phyloP scores from a whole-genome alignment of 2,797 vertebrate genomes.

The Hippocampus kuda region DNA sequence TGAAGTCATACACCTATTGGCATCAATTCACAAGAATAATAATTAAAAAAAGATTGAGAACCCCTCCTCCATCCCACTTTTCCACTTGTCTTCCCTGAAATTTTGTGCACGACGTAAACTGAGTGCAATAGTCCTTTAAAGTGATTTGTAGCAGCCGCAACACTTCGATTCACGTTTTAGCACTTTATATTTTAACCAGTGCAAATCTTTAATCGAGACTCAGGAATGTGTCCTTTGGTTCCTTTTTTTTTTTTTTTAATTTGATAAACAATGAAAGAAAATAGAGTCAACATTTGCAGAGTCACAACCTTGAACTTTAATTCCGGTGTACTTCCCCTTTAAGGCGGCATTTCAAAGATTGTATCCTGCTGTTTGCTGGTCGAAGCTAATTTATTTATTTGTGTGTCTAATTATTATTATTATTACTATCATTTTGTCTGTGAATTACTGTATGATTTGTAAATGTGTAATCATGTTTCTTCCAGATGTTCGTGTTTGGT shows the following conservation, averaged over 20 bases:
- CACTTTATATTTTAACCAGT: slow-evolving; percentile 40
- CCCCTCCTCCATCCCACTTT: background rate
- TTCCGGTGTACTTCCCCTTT: slow-evolving; percentile 29
- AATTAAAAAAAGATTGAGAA: background rate
- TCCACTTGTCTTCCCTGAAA: background rate
- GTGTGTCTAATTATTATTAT: slow-evolving; percentile 6
- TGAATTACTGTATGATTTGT: slow-evolving; percentile 23
- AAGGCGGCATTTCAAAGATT: slow-evolving; percentile 32
- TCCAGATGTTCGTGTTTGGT: slow-evolving; percentile 5
- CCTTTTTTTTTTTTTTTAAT: slow-evolving; percentile 19
- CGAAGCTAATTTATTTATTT: slow-evolving; percentile 43
- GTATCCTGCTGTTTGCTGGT: slow-evolving; percentile 46
- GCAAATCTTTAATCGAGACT: slow-evolving; percentile 44
- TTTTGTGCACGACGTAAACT: background rate
- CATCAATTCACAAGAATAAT: background rate
- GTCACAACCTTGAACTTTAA: slow-evolving; percentile 4
- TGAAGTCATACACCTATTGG: background rate
- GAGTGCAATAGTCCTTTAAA: slow-evolving; percentile 53
- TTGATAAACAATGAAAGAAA: slow-evolving; percentile 23
- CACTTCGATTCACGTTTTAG: slow-evolving; percentile 15
- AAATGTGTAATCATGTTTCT: slow-evolving; percentile 16
- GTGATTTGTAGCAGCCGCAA: slow-evolving; percentile 42
- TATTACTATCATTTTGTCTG: slow-evolving; percentile 19
- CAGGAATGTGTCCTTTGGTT: slow-evolving; percentile 45
- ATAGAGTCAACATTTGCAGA: background rate